Evolutionary conservation across 2,113 vertebrate species (phyloP).

Genomic region (Nothocercus nigrocapillus): DNA sequence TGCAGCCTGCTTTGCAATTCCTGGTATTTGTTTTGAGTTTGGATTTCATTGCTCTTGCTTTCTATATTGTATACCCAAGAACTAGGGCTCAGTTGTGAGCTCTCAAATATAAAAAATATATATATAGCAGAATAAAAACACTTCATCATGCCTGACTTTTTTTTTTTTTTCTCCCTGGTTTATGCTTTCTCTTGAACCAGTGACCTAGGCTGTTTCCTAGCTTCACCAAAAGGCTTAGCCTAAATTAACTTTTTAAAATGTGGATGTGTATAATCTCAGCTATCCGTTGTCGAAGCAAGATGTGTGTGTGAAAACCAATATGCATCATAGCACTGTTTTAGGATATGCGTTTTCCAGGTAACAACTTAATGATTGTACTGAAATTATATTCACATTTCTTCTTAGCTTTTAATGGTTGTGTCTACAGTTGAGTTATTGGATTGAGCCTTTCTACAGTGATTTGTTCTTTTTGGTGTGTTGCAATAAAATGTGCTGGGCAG

Average conservation of each 20-base stretch:
- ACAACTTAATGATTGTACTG: not conserved
- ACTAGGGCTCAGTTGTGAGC: constrained; percentile 67
- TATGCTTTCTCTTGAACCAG: constrained; percentile 20
- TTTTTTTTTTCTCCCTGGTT: not conserved
- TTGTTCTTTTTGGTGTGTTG: not conserved
- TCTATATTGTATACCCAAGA: constrained; percentile 72
- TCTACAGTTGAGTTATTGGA: not conserved
- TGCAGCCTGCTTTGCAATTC: constrained; percentile 30
- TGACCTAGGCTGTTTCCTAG: not conserved
- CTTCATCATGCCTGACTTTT: constrained; percentile 57
- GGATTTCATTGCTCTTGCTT: constrained; percentile 72
- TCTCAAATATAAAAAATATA: constrained; percentile 66
- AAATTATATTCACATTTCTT: not conserved
- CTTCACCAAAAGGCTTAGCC: not conserved
- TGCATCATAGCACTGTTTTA: not conserved
- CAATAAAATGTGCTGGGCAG: not conserved
- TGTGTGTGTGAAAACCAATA: not conserved
- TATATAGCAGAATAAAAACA: constrained; percentile 79
- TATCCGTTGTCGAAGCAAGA: constrained; percentile 10
- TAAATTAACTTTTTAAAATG: not conserved
- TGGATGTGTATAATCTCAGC: not conserved
- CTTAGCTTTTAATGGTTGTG: not conserved
- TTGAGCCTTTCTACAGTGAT: accelerated
- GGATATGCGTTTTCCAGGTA: not conserved
- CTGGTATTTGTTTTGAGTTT: constrained; percentile 56